Evolutionary conservation across 2,888 invertebrate genomes (phyloP), one percentile per base, ranked within the genome.

Genomic region (Auanema freiburgensis): DNA sequence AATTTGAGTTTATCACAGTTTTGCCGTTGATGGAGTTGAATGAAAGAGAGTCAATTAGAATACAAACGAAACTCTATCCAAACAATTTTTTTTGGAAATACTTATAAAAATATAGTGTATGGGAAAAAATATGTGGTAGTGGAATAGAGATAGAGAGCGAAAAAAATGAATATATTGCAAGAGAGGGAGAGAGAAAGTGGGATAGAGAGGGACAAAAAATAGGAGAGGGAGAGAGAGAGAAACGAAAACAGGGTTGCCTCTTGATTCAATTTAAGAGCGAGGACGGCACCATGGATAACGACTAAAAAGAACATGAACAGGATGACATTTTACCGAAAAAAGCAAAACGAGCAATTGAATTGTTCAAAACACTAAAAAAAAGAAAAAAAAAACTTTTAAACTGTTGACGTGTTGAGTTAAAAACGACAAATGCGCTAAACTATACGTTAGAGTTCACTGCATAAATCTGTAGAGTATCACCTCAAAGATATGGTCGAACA

Each of bases 11-110:
- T 33, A 33, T 33, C 33, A 33, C 3, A 33, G 33, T 33, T 33
- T 33, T 33, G 33, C 8, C 33, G 33, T 33, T 33, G 33, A 33
- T 33, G 33, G 33, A 33, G 33, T 33, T 33, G 33, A 33, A 33
- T 33, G 33, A 33, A 33, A 33, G 3, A 8, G 33, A 33, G 44
- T 53, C 53, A 53, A 51, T 52, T 59, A 42, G 59, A 53, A 40
- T 21, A 25, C 18, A 16, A 11, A 52, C 42, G 33, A 50, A 54
- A 60, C 41, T 41, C n/a, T n/a, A 40, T 43, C 59, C 44, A 55
- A 57, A 57, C 61, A 62, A 55, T 61, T 55, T 61, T 56, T 55
- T 61, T 62, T 49, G 51, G 33, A 55, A 57, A 51, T 8, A 14
- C 41, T 16, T 14, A 18, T 54, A 25, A 42, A 49, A 61, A 61